Evolutionary conservation across 2,113 vertebrate species (phyloP).

Genomic region (Spea bombifrons): DNA sequence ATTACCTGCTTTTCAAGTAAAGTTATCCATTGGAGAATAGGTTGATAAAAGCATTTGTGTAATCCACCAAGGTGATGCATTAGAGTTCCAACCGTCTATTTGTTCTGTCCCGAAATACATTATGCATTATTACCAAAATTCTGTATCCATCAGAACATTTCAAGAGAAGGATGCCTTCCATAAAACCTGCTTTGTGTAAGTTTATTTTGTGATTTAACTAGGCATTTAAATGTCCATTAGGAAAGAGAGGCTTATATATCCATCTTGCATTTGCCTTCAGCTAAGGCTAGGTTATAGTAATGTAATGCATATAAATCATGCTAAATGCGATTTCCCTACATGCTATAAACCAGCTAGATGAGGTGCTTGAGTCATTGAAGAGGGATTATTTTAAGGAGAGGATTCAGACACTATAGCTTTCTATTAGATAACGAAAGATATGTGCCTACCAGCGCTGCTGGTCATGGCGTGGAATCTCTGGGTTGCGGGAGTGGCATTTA

Average conservation of each 20-base stretch:
- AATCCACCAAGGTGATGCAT: constrained; percentile 3
- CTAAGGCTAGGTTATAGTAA: background rate
- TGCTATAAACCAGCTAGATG: too few species aligned
- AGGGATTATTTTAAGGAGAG: too few species aligned
- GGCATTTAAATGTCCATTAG: background rate
- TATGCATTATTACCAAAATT: background rate
- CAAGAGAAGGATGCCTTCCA: background rate
- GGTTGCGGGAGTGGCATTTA: too few species aligned
- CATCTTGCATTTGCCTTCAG: background rate
- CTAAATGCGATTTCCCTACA: too few species aligned
- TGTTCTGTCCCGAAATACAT: background rate
- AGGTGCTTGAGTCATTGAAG: too few species aligned
- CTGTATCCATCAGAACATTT: constrained; percentile 2
- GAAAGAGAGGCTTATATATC: background rate
- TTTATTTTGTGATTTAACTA: background rate
- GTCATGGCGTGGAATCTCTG: too few species aligned
- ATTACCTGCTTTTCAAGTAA: background rate
- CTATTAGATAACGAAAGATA: too few species aligned
- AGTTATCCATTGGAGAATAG: constrained; percentile 3
- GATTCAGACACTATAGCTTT: too few species aligned
- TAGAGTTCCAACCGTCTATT: background rate
- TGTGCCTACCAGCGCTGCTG: too few species aligned
- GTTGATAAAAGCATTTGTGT: background rate
- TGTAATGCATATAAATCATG: background rate
- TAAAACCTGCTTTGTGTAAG: background rate